phyloP scores from a whole-genome alignment of 2,797 vertebrate genomes.

The Bufotes viridis region DNA sequence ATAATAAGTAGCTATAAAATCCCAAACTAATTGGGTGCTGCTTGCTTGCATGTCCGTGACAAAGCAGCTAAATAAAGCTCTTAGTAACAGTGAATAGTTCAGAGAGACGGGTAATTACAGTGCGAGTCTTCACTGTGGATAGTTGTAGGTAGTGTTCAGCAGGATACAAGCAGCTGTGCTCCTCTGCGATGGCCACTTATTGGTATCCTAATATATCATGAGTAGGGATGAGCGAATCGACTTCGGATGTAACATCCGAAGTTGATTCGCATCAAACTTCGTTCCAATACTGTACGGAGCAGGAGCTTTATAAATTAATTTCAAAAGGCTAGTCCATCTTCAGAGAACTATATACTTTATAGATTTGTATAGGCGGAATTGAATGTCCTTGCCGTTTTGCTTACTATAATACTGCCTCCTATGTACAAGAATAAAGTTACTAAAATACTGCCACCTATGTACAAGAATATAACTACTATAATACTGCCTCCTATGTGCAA shows the following conservation, averaged over 20 bases:
- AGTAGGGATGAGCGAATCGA: too few relatives aligned
- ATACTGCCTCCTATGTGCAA: background rate
- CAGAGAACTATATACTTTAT: background rate
- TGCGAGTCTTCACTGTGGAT: background rate
- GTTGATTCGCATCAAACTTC: too few relatives aligned
- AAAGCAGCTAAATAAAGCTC: slow-evolving; percentile 31
- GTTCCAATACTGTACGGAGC: too few relatives aligned
- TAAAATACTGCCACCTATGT: too few relatives aligned
- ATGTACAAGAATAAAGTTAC: too few relatives aligned
- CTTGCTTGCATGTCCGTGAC: slow-evolving; percentile 6
- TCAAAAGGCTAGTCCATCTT: background rate
- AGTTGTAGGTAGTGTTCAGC: background rate
- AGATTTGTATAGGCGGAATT: background rate
- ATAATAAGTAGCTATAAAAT: slow-evolving; percentile 2
- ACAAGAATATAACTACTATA: background rate
- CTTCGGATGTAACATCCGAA: too few relatives aligned
- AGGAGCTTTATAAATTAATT: too few relatives aligned
- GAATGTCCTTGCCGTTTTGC: background rate
- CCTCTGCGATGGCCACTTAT: background rate
- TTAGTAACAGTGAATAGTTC: slow-evolving; percentile 18
- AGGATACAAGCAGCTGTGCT: slow-evolving; percentile 18
- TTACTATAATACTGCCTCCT: background rate
- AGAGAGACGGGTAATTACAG: slow-evolving; percentile 2
- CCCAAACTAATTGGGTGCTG: slow-evolving; percentile 26
- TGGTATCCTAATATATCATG: background rate